Percentiles rank a stretch among this genome's conserved stretches.
phyloP scores from a whole-genome alignment of 2,888 invertebrate species.

The Bimastos eiseni region DNA sequence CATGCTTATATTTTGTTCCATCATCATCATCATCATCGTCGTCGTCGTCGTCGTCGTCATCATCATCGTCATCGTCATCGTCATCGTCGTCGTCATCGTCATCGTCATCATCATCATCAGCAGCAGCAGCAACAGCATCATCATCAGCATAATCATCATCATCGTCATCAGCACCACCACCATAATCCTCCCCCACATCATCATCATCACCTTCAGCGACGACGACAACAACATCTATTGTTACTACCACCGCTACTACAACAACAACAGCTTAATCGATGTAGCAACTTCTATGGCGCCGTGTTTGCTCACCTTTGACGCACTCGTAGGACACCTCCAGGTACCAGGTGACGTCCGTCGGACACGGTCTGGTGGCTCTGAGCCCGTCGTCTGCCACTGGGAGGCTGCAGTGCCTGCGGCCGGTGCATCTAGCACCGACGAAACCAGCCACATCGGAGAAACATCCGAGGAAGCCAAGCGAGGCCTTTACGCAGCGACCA shows the following conservation, averaged over 20 bases:
- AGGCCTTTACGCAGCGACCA: slow-evolving; percentile 37
- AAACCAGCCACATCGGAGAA: slow-evolving; percentile 28
- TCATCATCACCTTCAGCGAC: neutral
- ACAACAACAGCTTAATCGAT: no score
- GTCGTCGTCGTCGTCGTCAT: no score
- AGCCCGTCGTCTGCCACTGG: slow-evolving; percentile 29
- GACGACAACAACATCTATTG: no score
- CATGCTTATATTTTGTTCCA: no score
- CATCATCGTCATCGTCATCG: neutral
- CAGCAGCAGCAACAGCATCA: slow-evolving; percentile 7
- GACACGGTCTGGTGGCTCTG: slow-evolving; percentile 32
- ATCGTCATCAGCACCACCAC: neutral
- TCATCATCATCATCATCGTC: neutral
- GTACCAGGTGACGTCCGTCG: slow-evolving; percentile 37
- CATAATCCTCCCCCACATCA: neutral
- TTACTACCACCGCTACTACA: neutral
- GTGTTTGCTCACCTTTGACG: slow-evolving; percentile 31
- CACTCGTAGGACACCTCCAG: slow-evolving; percentile 35
- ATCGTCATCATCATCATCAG: slow-evolving; percentile 3
- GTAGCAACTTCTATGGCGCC: neutral
- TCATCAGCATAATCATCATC: neutral
- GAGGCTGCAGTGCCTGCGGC: slow-evolving; percentile 30
- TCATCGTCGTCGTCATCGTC: neutral
- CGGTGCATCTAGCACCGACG: slow-evolving; percentile 36
- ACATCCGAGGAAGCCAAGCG: slow-evolving; percentile 38